Conservation (phyloP, 2,113 vertebrate species). For the Scytalopus superciliaris region DNA sequence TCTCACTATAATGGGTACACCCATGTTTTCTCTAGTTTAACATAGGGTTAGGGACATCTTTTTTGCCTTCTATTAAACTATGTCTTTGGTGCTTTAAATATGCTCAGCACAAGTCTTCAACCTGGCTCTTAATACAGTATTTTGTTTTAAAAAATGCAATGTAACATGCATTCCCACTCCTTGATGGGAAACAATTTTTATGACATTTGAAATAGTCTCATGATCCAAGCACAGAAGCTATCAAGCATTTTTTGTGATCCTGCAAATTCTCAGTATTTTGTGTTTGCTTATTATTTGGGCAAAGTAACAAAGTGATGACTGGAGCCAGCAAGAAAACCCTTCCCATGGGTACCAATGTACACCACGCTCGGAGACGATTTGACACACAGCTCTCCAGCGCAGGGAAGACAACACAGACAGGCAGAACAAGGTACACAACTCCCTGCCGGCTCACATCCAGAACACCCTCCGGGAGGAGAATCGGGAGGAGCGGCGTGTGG, state of each 20-base stretch:
- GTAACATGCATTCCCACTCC: background rate
- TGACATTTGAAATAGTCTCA: background rate
- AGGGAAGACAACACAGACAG: background rate
- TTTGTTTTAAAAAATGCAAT: background rate
- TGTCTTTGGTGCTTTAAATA: background rate
- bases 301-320: background rate
- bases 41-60: background rate
- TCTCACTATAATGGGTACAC: background rate
- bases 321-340: background rate
- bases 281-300: background rate
- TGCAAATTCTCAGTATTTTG: background rate
- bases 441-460: background rate
- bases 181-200: background rate
- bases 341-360: rapidly evolving
- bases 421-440: background rate
- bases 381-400: background rate
- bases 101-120: background rate
- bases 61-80: background rate
- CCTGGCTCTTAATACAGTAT: background rate
- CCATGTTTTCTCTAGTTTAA: background rate
- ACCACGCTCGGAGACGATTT: background rate
- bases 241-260: background rate
- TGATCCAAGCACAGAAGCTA: background rate
- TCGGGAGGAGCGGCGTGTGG: background rate
- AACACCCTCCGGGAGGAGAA: background rate